Percentiles rank a stretch among this genome's conserved stretches.
These are phyloP conservation scores for Tachina grossa DNA, from an alignment of 2,888 invertebrate genomes.

Conservation along the genomic window DNA sequence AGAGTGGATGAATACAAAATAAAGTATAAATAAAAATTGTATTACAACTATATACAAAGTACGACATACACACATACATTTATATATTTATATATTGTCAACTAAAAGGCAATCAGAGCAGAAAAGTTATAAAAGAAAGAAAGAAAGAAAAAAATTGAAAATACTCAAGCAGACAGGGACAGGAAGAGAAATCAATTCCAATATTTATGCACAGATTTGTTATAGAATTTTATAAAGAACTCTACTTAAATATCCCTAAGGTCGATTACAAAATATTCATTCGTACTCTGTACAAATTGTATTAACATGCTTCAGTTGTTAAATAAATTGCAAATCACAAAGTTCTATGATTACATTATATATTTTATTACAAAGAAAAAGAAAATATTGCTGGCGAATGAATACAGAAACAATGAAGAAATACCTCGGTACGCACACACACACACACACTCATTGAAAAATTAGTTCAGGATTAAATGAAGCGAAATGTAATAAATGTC, in stretches of 20 bases:
- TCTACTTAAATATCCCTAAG: slow-evolving; percentile 53
- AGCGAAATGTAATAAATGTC: slow-evolving; percentile 66
- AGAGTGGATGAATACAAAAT: slow-evolving; percentile 4
- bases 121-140: neutral
- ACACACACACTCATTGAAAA: neutral
- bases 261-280: slow-evolving; percentile 56
- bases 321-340: slow-evolving; percentile 70
- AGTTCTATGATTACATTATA: slow-evolving; percentile 64
- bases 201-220: slow-evolving; percentile 43
- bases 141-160: neutral
- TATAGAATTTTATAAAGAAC: slow-evolving; percentile 38
- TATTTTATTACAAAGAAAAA: slow-evolving; percentile 34
- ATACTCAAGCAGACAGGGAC: neutral
- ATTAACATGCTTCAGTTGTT: slow-evolving; percentile 69
- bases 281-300: slow-evolving; percentile 53
- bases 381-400: neutral
- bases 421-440: neutral
- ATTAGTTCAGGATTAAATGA: slow-evolving; percentile 16
- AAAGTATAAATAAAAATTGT: neutral
- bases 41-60: neutral
- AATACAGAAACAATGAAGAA: neutral
- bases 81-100: neutral
- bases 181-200: slow-evolving; percentile 21
- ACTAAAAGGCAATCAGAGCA: slow-evolving; percentile 30
- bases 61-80: no score